These are phyloP conservation scores for Aythya baeri DNA, from an alignment of 2,113 vertebrate species.

Conservation along the genomic window DNA sequence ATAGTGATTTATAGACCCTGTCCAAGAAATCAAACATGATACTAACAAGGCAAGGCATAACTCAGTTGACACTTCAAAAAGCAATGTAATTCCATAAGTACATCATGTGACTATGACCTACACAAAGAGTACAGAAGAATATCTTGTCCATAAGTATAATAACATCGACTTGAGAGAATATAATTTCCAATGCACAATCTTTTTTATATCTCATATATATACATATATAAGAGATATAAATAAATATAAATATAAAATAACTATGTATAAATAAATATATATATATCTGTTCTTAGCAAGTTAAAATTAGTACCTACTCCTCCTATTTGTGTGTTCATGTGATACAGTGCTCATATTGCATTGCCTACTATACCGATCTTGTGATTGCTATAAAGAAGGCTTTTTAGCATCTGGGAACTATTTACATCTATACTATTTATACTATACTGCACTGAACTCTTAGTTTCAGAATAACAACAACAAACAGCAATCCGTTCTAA, in stretches of 20 bases:
- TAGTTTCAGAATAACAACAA: not conserved
- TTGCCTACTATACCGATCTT: not conserved
- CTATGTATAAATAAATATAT: too few species aligned
- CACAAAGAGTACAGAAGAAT: not conserved
- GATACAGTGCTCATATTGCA: not conserved
- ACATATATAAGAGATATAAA: too few species aligned
- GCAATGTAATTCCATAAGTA: conserved; percentile 55
- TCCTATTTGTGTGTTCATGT: not conserved
- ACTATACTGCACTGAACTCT: not conserved
- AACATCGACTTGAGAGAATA: not conserved
- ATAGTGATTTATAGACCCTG: conserved; percentile 74
- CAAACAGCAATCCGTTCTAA: accelerated
- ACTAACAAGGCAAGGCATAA: conserved; percentile 73
- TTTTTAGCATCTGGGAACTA: not conserved
- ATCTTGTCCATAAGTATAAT: conserved; percentile 24
- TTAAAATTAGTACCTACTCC: not conserved
- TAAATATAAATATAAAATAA: too few species aligned
- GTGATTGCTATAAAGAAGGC: not conserved
- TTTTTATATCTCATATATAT: not conserved
- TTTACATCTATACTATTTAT: not conserved
- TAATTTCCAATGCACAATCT: not conserved
- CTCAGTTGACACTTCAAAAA: conserved; percentile 63
- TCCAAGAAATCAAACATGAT: conserved; percentile 76
- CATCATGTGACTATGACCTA: conserved; percentile 18
- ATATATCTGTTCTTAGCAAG: not conserved